Evolutionary conservation across 2,888 invertebrate genomes (phyloP).

Genomic region (Epiblema foenella): DNA sequence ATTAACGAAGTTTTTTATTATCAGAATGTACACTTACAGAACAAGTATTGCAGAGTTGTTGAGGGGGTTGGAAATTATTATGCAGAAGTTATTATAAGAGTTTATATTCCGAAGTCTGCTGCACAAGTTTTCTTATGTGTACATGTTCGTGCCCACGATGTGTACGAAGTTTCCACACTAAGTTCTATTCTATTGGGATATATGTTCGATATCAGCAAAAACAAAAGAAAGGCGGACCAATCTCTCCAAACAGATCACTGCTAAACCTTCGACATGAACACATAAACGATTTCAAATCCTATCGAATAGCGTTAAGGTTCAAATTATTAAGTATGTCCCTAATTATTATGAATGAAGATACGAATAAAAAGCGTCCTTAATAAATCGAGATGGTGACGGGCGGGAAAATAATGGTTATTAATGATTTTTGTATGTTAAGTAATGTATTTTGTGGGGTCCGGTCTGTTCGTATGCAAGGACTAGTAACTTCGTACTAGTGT

Average conservation of each 20-base stretch:
- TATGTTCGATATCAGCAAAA: slow-evolving; percentile 10
- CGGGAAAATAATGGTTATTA: slow-evolving; percentile 14
- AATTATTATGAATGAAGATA: slow-evolving; percentile 21
- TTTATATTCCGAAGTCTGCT: too few relatives aligned
- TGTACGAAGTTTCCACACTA: not conserved
- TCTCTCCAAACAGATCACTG: slow-evolving; percentile 4
- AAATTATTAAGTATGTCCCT: not conserved
- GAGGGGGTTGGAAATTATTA: too few relatives aligned
- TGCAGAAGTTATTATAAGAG: too few relatives aligned
- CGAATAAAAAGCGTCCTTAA: slow-evolving; percentile 19
- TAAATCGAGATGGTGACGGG: slow-evolving; percentile 1
- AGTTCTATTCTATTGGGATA: not conserved
- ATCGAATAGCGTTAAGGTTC: not conserved
- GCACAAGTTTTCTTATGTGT: too few relatives aligned
- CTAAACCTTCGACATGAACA: not conserved
- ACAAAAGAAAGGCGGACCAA: slow-evolving; percentile 26
- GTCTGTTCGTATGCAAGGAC: too few relatives aligned
- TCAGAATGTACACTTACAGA: too few relatives aligned
- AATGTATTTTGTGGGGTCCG: too few relatives aligned
- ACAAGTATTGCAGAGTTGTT: too few relatives aligned
- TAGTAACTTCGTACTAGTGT: too few relatives aligned
- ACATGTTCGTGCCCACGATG: not conserved
- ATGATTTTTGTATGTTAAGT: slow-evolving; percentile 8
- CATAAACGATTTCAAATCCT: not conserved
- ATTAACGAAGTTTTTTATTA: too few relatives aligned